Percentiles rank a stretch among this genome's conserved stretches.
Evolutionary conservation across 2,888 invertebrate genomes (phyloP).

Genomic region (Caenorhabditis angaria): DNA sequence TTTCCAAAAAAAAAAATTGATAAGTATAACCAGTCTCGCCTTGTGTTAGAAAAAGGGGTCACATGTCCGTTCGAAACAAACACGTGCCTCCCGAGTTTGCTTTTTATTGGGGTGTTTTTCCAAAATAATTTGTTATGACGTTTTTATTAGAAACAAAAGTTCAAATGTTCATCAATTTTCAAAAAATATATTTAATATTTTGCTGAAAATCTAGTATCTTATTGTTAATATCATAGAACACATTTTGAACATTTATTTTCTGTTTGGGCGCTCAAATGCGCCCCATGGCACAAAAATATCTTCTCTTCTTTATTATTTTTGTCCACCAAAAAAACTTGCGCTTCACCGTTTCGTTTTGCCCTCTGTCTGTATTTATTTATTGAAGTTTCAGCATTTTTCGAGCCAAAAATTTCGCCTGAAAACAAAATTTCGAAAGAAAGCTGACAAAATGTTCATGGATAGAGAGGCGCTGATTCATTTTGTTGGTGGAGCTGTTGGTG

Average conservation of each 20-base stretch:
- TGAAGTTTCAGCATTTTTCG: too few relatives aligned
- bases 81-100: background rate
- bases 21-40: background rate
- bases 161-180: too few relatives aligned
- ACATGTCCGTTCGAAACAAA: conserved; percentile 1
- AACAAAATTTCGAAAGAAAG: background rate
- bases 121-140: too few relatives aligned
- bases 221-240: too few relatives aligned
- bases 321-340: background rate
- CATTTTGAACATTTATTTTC: background rate
- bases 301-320: background rate
- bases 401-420: background rate
- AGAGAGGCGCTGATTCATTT: conserved; percentile 70
- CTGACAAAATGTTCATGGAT: conserved; percentile 73
- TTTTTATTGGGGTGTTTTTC: background rate
- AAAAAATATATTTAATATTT: too few relatives aligned
- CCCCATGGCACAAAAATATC: background rate
- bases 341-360: background rate
- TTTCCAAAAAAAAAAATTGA: conserved; percentile 1
- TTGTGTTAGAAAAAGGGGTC: background rate
- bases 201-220: too few relatives aligned
- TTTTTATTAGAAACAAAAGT: too few relatives aligned
- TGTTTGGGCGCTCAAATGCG: background rate
- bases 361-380: too few relatives aligned
- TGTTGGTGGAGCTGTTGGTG: conserved; percentile 69